A percentile compares a stretch with the other conserved stretches of the same genome.
Evolutionary conservation across 2,113 vertebrate species (phyloP).

Genomic region (Pomatorhinus ruficollis): DNA sequence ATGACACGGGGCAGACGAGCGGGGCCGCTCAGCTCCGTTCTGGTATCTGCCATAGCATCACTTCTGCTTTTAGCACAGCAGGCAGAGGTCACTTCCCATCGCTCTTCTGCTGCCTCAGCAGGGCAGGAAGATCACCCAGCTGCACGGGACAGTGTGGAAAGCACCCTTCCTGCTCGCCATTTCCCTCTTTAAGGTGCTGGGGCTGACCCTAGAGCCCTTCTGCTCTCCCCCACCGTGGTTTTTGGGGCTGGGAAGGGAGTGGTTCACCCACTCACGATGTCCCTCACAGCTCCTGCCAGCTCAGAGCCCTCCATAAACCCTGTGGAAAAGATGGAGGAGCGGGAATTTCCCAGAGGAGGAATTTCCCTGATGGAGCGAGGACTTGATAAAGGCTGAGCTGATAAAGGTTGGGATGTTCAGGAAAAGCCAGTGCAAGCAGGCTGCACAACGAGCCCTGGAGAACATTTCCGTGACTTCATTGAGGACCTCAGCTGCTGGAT

Average conservation of each 20-base stretch:
- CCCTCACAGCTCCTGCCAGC: background rate
- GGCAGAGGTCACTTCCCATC: slow-evolving; percentile 13
- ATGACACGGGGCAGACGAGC: background rate
- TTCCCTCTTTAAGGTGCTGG: background rate
- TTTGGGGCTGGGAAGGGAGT: background rate
- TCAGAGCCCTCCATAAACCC: background rate
- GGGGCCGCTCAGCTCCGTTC: background rate
- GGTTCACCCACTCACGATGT: background rate
- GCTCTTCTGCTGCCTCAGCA: background rate
- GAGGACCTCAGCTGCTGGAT: background rate
- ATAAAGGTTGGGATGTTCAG: background rate
- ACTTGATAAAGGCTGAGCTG: background rate
- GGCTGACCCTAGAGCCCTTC: background rate
- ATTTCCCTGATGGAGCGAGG: background rate
- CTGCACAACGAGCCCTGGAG: background rate
- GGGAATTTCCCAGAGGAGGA: background rate
- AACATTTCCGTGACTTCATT: fast-evolving
- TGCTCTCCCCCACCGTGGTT: background rate
- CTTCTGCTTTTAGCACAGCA: background rate
- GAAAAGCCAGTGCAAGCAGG: background rate
- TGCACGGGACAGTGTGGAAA: background rate
- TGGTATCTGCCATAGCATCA: background rate
- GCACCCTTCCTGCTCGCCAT: background rate
- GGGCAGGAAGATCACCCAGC: background rate
- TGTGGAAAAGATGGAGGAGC: background rate